These are phyloP conservation scores for Athalia circularis DNA, from an alignment of 2,888 invertebrate genomes.

Conservation along the genomic window DNA sequence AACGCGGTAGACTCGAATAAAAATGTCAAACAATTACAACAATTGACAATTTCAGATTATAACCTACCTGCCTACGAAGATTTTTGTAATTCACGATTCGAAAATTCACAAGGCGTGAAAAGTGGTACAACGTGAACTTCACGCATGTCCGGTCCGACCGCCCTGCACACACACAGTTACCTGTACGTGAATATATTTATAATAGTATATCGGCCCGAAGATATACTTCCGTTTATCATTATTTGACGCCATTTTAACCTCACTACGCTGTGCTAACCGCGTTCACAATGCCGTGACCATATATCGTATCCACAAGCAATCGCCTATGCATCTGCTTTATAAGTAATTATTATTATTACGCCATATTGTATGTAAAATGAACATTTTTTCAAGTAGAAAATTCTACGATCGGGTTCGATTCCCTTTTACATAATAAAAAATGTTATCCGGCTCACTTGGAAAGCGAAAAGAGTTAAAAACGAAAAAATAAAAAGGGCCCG, in stretches of 20 bases:
- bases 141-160: not conserved
- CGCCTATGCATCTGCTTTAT: too few relatives aligned
- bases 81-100: conserved; percentile 10
- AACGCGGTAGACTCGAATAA: too few relatives aligned
- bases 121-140: conserved; percentile 13
- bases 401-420: too few relatives aligned
- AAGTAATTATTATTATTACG: not conserved
- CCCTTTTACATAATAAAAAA: too few relatives aligned
- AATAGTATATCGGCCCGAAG: not conserved
- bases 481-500: not conserved
- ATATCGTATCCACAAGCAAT: not conserved
- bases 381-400: too few relatives aligned
- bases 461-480: conserved; percentile 9
- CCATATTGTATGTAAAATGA: conserved; percentile 10
- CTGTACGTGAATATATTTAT: not conserved
- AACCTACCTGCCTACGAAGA: too few relatives aligned
- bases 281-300: conserved; percentile 42
- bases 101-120: conserved; percentile 25
- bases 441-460: not conserved
- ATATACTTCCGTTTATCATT: conserved; percentile 39
- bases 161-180: not conserved
- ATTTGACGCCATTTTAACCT: conserved; percentile 41
- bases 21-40: too few relatives aligned
- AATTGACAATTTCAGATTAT: too few relatives aligned
- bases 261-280: conserved; percentile 27